Percentiles rank a stretch among this genome's conserved stretches.
Conservation (phyloP, 2,113 vertebrate genomes). For the Dryoscopus gambensis region DNA sequence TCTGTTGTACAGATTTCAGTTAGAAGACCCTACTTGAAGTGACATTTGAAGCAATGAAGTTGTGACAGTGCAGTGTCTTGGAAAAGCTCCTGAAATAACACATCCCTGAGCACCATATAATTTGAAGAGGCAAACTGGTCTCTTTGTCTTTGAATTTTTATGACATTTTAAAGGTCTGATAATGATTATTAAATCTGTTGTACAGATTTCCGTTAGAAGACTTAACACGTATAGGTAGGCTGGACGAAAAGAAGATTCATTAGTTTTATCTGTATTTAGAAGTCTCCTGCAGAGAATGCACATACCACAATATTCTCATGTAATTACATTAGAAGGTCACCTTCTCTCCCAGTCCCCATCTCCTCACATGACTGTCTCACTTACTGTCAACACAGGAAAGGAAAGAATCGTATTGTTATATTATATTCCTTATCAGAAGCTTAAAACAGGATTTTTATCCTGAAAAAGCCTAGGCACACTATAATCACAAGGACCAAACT, state of each 20-base stretch:
- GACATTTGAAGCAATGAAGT: conserved; percentile 71
- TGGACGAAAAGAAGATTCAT: neutral
- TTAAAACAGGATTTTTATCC: neutral
- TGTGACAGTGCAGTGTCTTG: neutral
- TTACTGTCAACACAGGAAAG: neutral
- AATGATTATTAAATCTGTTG: conserved; percentile 35
- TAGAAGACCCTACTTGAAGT: conserved; percentile 72
- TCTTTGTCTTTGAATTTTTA: conserved; percentile 29
- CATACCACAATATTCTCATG: neutral
- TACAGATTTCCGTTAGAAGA: neutral
- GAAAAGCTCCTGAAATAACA: conserved; percentile 21
- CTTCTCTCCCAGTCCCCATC: neutral
- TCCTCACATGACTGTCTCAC: neutral
- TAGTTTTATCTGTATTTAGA: neutral
- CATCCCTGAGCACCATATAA: neutral
- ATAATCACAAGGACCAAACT: neutral
- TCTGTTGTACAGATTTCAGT: neutral
- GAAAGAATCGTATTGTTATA: neutral
- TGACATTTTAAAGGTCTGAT: conserved; percentile 16
- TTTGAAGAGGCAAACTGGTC: neutral
- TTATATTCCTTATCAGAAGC: neutral
- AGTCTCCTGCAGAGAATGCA: neutral
- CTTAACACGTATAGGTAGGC: neutral
- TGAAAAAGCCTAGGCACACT: neutral
- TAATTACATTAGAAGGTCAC: neutral